A percentile compares a stretch with the other conserved stretches of the same genome.
These are phyloP conservation scores for Aspidoscelis tigris DNA, from an alignment of 2,113 vertebrate species.

Conservation along the genomic window DNA sequence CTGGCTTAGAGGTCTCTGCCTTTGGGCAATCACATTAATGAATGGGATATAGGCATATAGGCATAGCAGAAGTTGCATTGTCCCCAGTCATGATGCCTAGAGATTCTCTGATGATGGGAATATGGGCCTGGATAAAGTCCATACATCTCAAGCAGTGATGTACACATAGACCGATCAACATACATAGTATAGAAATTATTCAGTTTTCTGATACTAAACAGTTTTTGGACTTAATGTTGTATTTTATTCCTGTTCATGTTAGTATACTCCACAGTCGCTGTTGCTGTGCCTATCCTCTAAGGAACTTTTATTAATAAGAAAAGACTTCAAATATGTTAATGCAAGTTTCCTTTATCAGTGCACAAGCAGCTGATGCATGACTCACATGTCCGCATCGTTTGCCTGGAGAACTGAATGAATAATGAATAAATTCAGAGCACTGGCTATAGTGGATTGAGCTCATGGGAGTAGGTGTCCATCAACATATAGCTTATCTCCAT, in stretches of 20 bases:
- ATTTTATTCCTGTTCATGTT: not conserved
- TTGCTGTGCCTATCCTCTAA: not conserved
- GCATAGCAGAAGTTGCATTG: not conserved
- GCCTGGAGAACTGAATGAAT: too few relatives aligned
- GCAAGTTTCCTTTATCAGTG: too few relatives aligned
- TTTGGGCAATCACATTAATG: not conserved
- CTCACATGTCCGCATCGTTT: too few relatives aligned
- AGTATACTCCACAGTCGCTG: not conserved
- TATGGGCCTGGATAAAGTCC: not conserved
- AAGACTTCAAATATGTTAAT: too few relatives aligned
- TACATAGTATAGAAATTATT: not conserved
- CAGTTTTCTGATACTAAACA: not conserved
- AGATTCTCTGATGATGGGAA: too few relatives aligned
- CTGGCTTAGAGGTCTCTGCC: too few relatives aligned
- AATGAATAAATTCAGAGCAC: too few relatives aligned
- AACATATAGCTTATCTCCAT: not conserved
- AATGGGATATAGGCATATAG: not conserved
- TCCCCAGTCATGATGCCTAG: not conserved
- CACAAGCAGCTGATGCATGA: too few relatives aligned
- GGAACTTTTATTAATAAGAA: not conserved
- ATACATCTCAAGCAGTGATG: not conserved
- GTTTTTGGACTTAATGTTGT: not conserved
- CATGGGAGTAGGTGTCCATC: too few relatives aligned
- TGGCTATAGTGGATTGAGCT: too few relatives aligned
- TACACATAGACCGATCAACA: not conserved